phyloP scores from a whole-genome alignment of 2,113 vertebrate species.

The Trachemys scripta region DNA sequence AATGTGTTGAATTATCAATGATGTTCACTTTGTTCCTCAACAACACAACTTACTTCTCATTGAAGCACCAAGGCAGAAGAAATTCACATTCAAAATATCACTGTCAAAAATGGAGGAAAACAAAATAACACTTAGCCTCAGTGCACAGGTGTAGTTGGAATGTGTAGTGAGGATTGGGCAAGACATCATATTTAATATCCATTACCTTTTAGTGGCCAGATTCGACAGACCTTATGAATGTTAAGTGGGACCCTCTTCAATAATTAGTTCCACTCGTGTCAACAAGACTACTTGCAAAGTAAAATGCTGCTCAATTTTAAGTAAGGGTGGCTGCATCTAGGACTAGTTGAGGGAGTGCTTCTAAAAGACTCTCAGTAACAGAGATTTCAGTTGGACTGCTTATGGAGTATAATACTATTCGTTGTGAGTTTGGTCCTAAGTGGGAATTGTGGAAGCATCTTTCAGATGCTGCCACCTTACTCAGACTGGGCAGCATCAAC shows the following conservation, averaged over 20 bases:
- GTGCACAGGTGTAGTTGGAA: background rate
- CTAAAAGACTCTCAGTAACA: rapidly evolving
- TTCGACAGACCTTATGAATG: background rate
- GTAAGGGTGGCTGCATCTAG: rapidly evolving
- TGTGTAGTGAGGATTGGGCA: rapidly evolving
- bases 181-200: background rate
- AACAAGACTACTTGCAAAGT: background rate
- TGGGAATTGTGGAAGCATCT: conserved; percentile 15
- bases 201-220: background rate
- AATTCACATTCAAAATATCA: background rate
- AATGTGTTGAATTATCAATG: background rate
- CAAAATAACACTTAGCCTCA: background rate
- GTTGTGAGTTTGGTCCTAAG: background rate
- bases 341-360: background rate
- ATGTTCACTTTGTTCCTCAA: background rate
- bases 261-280: background rate
- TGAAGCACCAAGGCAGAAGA: conserved; percentile 16
- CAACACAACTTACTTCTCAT: conserved; percentile 45
- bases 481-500: background rate
- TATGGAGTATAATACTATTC: background rate
- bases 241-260: background rate
- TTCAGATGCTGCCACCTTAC: background rate
- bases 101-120: background rate
- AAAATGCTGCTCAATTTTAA: rapidly evolving
- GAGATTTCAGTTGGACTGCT: background rate